Conservation (phyloP, 1,140 invertebrate genomes). For the Magallana ariakensis region DNA sequence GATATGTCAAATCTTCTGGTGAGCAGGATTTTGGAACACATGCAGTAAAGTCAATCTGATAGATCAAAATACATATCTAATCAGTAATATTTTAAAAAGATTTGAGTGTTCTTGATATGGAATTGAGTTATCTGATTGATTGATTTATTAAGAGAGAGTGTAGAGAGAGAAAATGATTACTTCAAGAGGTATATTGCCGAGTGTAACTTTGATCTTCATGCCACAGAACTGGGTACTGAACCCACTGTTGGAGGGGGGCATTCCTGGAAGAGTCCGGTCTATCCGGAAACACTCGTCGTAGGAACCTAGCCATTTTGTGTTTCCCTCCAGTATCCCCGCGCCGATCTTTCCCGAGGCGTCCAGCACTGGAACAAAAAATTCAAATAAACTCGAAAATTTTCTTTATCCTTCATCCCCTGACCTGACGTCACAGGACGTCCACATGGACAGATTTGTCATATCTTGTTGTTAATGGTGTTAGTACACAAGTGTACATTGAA, state of each 20-base stretch:
- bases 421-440: too few species aligned
- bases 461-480: too few species aligned
- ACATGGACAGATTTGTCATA: too few species aligned
- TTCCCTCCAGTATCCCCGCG: not conserved
- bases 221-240: not conserved
- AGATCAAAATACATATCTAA: not conserved
- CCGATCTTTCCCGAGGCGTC: not conserved
- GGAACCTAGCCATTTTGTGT: constrained; percentile 1
- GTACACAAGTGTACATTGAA: too few species aligned
- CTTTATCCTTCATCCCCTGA: too few species aligned
- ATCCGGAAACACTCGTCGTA: constrained; percentile 20
- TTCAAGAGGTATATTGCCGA: not conserved
- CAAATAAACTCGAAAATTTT: too few species aligned
- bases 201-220: not conserved
- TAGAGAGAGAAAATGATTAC: not conserved
- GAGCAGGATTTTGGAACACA: not conserved
- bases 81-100: too few species aligned
- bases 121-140: too few species aligned
- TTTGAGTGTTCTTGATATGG: too few species aligned
- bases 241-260: not conserved
- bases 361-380: not conserved
- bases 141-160: too few species aligned
- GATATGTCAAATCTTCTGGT: not conserved
- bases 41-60: not conserved
- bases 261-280: not conserved